Evolutionary conservation across 2,888 invertebrate genomes (phyloP), one percentile per base, ranked within the genome.

Genomic region (Alcis repandata): DNA sequence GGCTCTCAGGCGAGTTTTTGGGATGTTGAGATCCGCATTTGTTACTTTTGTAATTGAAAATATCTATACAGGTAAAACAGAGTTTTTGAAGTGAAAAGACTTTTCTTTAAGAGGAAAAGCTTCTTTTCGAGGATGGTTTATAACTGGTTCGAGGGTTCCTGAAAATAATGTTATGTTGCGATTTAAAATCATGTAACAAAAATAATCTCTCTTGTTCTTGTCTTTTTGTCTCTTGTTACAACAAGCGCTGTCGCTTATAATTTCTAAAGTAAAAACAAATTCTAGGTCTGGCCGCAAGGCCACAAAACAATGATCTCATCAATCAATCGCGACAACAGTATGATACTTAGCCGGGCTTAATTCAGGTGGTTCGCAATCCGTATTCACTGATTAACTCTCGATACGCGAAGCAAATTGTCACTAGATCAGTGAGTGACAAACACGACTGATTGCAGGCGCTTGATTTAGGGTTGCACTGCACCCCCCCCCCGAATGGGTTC

Each of bases 361-460:
- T 41, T 6, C 41, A 17, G 17, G 41, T 38, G 17, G 19, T 36
- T 11, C 9, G 36, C 38, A 38, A 32, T 17, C 6, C 7, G 38
- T 4, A 10, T 1, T 38, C 27, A 41, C 20, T 41, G 41, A 59
- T 27, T 41, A 27, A 57, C 20, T n/a, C 48, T 20, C 40, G 7
- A 19, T 19, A 43, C 13, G 52, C 32, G 13, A 1, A 15, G 8
- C n/a, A 32, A n/a, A n/a, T 17, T 36, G 48, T 56, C 61, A 46
- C 52, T 45, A 27, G 54, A 62, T 54, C 48, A 33, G 27, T 38
- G 48, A 56, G 40, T 41, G 33, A 41, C 54, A 54, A 62, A 62
- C 61, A 54, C 41, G 4, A 22, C 56, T 54, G 54, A 62, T 62
- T 62, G 61, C 41, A n/a, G 53, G 15, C 46, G 41, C 33, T 41